phyloP scores from a whole-genome alignment of 2,113 vertebrate species.

The Balaeniceps rex region DNA sequence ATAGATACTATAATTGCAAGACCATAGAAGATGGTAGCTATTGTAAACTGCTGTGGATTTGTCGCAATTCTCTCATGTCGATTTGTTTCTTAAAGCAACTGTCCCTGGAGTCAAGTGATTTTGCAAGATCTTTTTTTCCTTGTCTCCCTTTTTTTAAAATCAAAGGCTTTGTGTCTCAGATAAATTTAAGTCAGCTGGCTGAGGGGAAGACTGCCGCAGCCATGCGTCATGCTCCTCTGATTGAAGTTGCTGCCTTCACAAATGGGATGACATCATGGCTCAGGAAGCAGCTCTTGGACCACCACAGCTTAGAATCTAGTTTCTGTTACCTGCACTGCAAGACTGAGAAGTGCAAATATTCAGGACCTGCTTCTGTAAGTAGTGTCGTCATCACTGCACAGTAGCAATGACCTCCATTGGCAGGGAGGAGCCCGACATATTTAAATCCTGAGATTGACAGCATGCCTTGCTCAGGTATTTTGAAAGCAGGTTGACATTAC shows the following conservation, averaged over 20 bases:
- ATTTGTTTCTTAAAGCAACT: background rate
- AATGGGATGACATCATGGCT: background rate
- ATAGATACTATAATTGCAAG: background rate
- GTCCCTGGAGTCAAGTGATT: background rate
- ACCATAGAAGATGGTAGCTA: background rate
- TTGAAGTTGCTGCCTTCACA: background rate
- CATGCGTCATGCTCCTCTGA: background rate
- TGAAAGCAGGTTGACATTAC: background rate
- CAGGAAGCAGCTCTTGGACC: background rate
- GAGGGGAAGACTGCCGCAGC: background rate
- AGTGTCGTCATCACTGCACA: background rate
- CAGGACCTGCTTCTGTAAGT: background rate
- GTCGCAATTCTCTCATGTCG: background rate
- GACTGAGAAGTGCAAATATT: background rate
- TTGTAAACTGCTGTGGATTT: background rate
- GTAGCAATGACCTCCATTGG: background rate
- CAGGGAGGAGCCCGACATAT: background rate
- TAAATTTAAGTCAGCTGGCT: background rate
- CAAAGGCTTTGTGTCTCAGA: background rate
- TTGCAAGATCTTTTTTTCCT: background rate
- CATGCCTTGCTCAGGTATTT: background rate
- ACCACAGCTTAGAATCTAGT: background rate
- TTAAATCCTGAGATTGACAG: background rate
- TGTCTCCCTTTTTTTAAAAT: background rate
- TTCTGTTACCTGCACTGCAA: background rate